Conservation (phyloP, 2,797 vertebrate species). For the Leptodactylus fallax region DNA sequence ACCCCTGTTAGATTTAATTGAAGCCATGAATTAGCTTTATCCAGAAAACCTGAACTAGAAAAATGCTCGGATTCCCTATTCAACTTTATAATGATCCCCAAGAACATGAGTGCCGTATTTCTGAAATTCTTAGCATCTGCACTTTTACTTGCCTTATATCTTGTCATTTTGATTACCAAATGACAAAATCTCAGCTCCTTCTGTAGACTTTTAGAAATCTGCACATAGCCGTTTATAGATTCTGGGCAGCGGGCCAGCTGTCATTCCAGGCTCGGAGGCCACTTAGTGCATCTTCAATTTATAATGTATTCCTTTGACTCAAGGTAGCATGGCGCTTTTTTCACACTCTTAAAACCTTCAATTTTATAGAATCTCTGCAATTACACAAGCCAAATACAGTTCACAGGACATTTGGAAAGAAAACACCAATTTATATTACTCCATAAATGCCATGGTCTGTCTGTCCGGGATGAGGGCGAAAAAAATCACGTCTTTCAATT, state of each 20-base stretch:
- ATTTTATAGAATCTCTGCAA: conserved; percentile 54
- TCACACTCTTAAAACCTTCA: conserved; percentile 53
- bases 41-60: neutral
- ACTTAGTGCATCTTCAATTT: conserved; percentile 59
- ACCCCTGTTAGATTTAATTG: neutral
- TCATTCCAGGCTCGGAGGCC: conserved; percentile 21
- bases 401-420: conserved; percentile 33
- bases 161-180: conserved; percentile 57
- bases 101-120: conserved; percentile 7
- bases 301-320: conserved; percentile 59
- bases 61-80: neutral
- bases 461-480: neutral
- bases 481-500: neutral
- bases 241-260: conserved; percentile 55
- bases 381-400: conserved; percentile 41
- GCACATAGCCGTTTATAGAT: conserved; percentile 55
- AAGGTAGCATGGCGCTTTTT: conserved; percentile 28
- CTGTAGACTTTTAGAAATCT: conserved; percentile 47
- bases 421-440: conserved; percentile 48
- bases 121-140: conserved; percentile 30
- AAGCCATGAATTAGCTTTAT: neutral
- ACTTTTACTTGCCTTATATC: conserved; percentile 42
- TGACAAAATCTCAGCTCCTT: conserved; percentile 41
- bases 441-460: neutral
- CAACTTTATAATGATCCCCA: conserved; percentile 29